Base-by-base conservation (phyloP, 2,888 invertebrate species). In the Polydrusus tereticollis region DNA sequence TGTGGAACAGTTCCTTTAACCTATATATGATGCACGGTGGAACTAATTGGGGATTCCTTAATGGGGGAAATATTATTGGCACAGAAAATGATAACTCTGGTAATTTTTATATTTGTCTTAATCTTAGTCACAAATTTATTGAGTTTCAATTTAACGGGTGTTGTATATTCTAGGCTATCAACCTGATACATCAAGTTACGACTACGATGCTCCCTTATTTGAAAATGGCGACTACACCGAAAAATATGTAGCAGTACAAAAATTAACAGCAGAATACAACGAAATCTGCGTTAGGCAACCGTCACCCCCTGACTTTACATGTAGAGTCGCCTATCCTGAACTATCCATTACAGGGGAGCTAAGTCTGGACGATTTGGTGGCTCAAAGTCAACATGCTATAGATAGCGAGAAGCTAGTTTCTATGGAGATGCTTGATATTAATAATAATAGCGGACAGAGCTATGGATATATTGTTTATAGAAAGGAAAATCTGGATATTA, bases 1-100 rank as follows among this genome's bases (percentile, higher is more conserved):
- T 59, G 47, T 83, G 77, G 74, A 81, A 81, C 1, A 77, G 82
- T 12, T 82, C 92, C 59, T 90, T 97, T 38, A 97, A 96, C 81
- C 90, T 97, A 78, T 98, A 97, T 82, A 95, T 97, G 93, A 96
- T 96, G 85, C 93, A 91, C 80, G 97, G 97, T n/a, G 97, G 97
- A 59, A 94, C 94, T 0, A 96, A 94, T 81, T 94, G 93, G 82
- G 94, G 91, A 68, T 95, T 92, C 60, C 73, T 81, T 65, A 84
- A 82, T 70, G 83, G 83, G 4, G 82, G 76, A 41, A 82, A 79
- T 65, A 62, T 72, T 63, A 58, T 50, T 63, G 68, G 58, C 18
- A 62, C 43, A 16, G 60, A 20, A 16, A 36, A 55, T 58, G 50
- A 62, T 68, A 65, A 76, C 21, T 64, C 66, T 63, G 64, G 74